Evolutionary conservation across 2,797 vertebrate genomes (phyloP), one percentile per base, ranked within the genome.

Genomic region (Semotilus atromaculatus): DNA sequence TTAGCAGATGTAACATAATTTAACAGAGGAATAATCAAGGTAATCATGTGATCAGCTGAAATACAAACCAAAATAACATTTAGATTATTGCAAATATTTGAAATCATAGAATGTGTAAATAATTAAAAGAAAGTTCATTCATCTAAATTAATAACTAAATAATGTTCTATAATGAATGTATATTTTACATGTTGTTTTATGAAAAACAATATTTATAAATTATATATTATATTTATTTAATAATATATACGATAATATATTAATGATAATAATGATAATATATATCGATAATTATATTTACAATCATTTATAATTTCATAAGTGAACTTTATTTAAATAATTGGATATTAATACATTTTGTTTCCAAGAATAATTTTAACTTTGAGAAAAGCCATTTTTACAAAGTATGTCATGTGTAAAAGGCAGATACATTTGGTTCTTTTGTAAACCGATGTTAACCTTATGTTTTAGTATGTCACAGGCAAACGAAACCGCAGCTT

Each of bases 401-500:
- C 58, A 6, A 26, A 26, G 60, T 29, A 43, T 43, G 3, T 26
- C n/a, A 45, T 62, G 14, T 71, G 14, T 40, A 26, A 68, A 11
- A 38, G 9, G 53, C 7, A 55, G 31, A 31, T 36, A 7, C 29
- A 7, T 43, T 18, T 51, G 13, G 1, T 64, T 48, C 10, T 43
- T 34, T 45, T 68, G 51, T 78, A 64, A 36, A 67, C 40, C 29
- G 40, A 29, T 70, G 45, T 66, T 75, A n/a, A 7, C 38, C 62
- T 6, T 16, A 16, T 82, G n/a, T 78, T 78, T 78, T 5, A 70
- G 64, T 62, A 84, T 84, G 75, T 80, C 7, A 38, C 38, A 72
- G 76, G 55, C 7, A 23, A 86, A 86, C 2, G 18, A 68, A 67
- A 81, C 21, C 2, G 19, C 34, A 31, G 7, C n/a, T 45, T 73